Base-by-base conservation (phyloP, 1,140 invertebrate species). In the Spodoptera frugiperda region DNA sequence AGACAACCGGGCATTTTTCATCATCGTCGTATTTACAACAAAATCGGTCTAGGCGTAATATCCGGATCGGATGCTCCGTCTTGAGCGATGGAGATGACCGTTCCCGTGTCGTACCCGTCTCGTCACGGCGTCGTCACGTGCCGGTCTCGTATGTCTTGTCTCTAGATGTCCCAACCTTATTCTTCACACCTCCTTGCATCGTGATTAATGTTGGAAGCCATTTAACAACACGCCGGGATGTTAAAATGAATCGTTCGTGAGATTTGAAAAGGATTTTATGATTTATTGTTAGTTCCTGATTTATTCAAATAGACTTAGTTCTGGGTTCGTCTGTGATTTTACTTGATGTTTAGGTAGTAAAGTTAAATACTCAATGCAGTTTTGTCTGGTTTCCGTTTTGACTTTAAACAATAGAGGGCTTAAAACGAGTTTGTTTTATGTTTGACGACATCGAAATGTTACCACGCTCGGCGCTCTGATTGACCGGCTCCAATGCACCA, bases 1-100 rank as follows among this genome's bases (percentile, higher is more conserved):
- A 19, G 30, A 11, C n/a, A 33, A n/a, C 55, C 19, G 8, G 15
- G 19, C 21, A 73, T 61, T 73, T 73, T 73, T 73, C 71, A 73
- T 19, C 54, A 46, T 46, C 21, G 33, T 72, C 11, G 11, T 75
- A 77, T 53, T 77, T 76, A 74, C 80, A 78, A 44, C 71, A 79
- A 76, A 76, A 77, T 76, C 80, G 82, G 84, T 83, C 84, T 82
- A 76, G 46, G 80, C 61, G 78, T 85, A 85, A 85, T 85, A 82
- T 85, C 84, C 84, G 82, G 80, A 9, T 48, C 65, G 82, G 82
- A 83, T 79, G 78, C 48, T 71, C 30, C 72, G 74, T 83, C 77
- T 82, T 83, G 84, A 85, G 78, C 75, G 84, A 83, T 83, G 82
- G 70, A 49, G 76, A 61, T 63, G 59, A 63, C 59, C 59, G 33